Evolutionary conservation across 2,797 vertebrate genomes (phyloP).

Genomic region (Coranthus polyacanthus): DNA sequence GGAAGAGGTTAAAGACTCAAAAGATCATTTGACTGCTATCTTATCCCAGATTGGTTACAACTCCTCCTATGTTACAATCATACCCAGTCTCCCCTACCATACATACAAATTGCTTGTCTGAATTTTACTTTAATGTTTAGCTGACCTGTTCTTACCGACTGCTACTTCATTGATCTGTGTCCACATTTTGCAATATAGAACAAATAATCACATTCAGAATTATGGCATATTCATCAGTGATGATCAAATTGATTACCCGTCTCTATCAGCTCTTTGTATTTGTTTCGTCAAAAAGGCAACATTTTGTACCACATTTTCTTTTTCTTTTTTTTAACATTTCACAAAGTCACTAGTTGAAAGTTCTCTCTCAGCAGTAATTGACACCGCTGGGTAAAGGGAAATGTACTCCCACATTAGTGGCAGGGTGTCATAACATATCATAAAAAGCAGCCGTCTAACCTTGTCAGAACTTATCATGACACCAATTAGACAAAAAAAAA

Average conservation of each 20-base stretch:
- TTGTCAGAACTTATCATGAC: conserved; percentile 81
- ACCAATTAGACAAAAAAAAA: conserved; percentile 72
- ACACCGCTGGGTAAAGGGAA: conserved; percentile 70
- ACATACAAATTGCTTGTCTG: not conserved
- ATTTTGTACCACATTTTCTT: conserved; percentile 32
- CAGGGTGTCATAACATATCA: conserved; percentile 81
- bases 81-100: too few relatives aligned
- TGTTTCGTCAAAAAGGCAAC: conserved; percentile 32
- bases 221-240: not conserved
- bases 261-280: conserved; percentile 20
- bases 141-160: not conserved
- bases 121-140: conserved; percentile 20
- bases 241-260: conserved; percentile 8
- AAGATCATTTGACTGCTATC: too few relatives aligned
- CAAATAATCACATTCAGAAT: too few relatives aligned
- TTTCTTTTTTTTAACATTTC: conserved; percentile 51
- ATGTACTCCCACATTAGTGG: conserved; percentile 63
- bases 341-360: conserved; percentile 58
- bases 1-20: too few relatives aligned
- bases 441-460: conserved; percentile 75
- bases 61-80: too few relatives aligned
- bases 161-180: conserved; percentile 3
- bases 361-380: conserved; percentile 67
- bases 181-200: not conserved
- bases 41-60: too few relatives aligned